Evolutionary conservation across 2,797 vertebrate genomes (phyloP), one percentile per base, ranked within the genome.

Genomic region (Urophycis tenuis): DNA sequence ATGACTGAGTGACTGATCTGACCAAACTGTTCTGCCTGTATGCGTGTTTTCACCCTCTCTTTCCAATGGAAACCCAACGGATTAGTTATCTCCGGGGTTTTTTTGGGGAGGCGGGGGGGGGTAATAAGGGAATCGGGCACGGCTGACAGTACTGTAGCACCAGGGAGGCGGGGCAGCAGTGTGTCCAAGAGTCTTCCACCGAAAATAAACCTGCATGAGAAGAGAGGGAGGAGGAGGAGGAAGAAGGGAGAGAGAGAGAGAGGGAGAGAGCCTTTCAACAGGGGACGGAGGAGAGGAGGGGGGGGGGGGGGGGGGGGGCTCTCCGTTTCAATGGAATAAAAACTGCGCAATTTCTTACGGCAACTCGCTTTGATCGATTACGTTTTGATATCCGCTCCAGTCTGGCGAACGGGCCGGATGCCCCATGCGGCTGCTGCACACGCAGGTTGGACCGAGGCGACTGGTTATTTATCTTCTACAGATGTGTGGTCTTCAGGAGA

Each of bases 161-260:
- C 86, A 76, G 70, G 81, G 87, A 90, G 92, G 91, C 89, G 89
- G 91, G 87, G 90, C 89, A 81, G 88, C 67, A 17, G 85, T 79
- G 78, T 89, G 90, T 91, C 91, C 89, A 87, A 92, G 90, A 91
- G 85, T 90, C 91, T 85, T 92, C 89, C 88, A 92, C 89, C 89
- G 89, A 92, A 92, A 92, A 93, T 89, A 92, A 91, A 93, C 91
- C 93, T 93, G 92, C 89, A 86, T 86, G 90, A 87, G 85, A 81
- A 85, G 86, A 84, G 88, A 85, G 85, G 81, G 83, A 85, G 60
- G 73, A 79, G 72, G n/a, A n/a, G n/a, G n/a, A n/a, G n/a, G n/a
- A n/a, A n/a, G n/a, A n/a, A n/a, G 73, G 79, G 78, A 80, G 82
- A 81, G 76, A 83, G 89, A 84, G 19, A 5, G 78, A 77, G 70